Conservation (phyloP, 1,140 invertebrate genomes). For the Meloidogyne hapla region DNA sequence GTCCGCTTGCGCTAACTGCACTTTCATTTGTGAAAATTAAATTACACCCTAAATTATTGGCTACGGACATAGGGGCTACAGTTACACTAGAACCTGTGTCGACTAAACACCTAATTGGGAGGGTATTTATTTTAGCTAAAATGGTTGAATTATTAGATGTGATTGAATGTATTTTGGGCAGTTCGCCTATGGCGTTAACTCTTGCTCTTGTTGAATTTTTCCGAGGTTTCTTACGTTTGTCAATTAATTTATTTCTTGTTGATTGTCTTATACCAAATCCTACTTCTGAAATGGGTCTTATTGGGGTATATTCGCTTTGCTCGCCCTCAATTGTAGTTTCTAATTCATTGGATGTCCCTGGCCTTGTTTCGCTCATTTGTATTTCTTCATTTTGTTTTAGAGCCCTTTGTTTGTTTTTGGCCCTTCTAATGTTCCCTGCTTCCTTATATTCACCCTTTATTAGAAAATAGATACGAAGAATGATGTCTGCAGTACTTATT, state of each 20-base stretch:
- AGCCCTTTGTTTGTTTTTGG: background rate
- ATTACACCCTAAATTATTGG: background rate
- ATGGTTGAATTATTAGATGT: background rate
- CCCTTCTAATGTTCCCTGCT: background rate
- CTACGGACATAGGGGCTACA: background rate
- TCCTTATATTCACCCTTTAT: background rate
- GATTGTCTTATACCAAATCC: no score
- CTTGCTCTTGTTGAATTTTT: background rate
- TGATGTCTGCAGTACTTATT: background rate
- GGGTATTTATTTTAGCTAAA: background rate
- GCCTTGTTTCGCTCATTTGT: no score
- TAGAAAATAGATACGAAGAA: slow-evolving; percentile 4
- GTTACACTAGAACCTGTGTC: background rate
- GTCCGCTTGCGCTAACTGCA: background rate
- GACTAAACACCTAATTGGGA: background rate
- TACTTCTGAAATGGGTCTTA: no score
- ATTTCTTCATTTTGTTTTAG: no score
- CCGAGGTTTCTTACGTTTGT: no score
- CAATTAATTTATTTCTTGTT: no score
- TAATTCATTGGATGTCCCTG: no score
- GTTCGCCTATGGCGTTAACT: no score
- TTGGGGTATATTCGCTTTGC: no score
- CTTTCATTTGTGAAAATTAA: background rate
- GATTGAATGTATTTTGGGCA: no score
- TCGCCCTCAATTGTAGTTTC: no score